phyloP scores from a whole-genome alignment of 2,888 invertebrate genomes.

The Luffia ferchaultella region DNA sequence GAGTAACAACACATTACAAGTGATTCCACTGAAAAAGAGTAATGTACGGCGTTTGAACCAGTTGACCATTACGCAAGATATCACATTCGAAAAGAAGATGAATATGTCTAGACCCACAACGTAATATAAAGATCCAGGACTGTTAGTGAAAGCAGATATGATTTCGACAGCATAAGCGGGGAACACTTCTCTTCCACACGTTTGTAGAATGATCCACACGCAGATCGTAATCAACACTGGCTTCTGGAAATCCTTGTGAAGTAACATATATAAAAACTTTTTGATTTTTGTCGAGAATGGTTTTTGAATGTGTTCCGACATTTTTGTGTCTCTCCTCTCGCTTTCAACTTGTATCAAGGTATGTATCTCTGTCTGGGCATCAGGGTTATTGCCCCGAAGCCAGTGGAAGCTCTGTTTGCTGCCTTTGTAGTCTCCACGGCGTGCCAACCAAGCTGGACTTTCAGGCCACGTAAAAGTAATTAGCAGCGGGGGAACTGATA shows the following conservation, averaged over 20 bases:
- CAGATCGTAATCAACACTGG: conserved; percentile 28
- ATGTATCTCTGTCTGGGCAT: conserved; percentile 23
- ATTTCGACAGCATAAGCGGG: conserved; percentile 5
- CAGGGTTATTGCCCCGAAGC: conserved; percentile 8
- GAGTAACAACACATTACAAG: conserved; percentile 23
- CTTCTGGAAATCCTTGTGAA: conserved; percentile 29
- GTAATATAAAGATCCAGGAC: conserved; percentile 14
- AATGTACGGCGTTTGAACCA: conserved; percentile 27
- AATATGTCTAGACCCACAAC: conserved; percentile 32
- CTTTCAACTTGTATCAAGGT: conserved; percentile 29
- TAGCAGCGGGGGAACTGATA: neutral
- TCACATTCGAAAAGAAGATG: conserved; percentile 27
- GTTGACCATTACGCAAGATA: conserved; percentile 29
- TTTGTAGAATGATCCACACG: conserved; percentile 11
- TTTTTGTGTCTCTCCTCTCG: conserved; percentile 9
- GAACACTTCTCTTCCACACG: conserved; percentile 6
- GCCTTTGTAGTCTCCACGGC: conserved; percentile 10
- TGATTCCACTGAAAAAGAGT: conserved; percentile 30
- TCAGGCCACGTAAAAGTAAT: conserved; percentile 8
- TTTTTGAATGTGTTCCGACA: neutral
- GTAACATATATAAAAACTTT: conserved; percentile 25
- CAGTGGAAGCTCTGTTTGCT: conserved; percentile 5
- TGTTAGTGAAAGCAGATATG: conserved; percentile 2
- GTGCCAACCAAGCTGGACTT: conserved; percentile 18
- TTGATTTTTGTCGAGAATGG: conserved; percentile 10